Percentiles rank a stretch among this genome's conserved stretches.
Conservation (phyloP, 2,888 invertebrate species). For the Cataglyphis albicans region DNA sequence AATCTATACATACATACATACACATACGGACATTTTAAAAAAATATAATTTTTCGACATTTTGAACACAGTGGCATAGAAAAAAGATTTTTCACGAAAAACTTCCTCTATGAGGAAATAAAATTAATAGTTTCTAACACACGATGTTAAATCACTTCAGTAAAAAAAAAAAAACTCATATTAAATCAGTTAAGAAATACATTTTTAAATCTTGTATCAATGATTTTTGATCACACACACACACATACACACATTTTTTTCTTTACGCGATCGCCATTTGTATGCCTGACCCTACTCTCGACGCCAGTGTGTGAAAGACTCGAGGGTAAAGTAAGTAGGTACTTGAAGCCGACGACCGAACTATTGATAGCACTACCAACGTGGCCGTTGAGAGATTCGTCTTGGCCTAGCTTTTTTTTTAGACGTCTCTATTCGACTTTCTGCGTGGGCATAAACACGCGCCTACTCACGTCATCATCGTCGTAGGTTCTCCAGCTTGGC, state of each 20-base stretch:
- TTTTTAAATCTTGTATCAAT: neutral
- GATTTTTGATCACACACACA: neutral
- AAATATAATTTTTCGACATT: no score
- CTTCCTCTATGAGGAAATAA: neutral
- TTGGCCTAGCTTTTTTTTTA: constrained; percentile 62
- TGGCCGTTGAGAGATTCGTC: constrained; percentile 77
- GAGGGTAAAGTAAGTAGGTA: constrained; percentile 68
- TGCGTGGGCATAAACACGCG: constrained; percentile 4
- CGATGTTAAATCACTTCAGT: neutral
- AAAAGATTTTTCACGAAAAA: no score
- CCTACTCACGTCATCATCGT: neutral
- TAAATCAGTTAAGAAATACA: neutral
- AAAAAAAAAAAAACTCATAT: neutral
- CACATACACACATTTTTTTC: constrained; percentile 13
- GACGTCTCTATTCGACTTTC: constrained; percentile 40
- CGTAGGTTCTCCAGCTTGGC: neutral
- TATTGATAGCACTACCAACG: constrained; percentile 77
- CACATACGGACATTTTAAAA: no score
- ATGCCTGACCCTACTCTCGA: constrained; percentile 66
- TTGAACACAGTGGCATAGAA: no score
- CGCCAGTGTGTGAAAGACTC: constrained; percentile 69
- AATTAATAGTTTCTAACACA: neutral
- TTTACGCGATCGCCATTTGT: constrained; percentile 59
- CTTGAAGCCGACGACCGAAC: constrained; percentile 72
- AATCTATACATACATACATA: no score